These are phyloP conservation scores for Petrolisthes manimaculis DNA, from an alignment of 2,888 invertebrate species.

Conservation along the genomic window DNA sequence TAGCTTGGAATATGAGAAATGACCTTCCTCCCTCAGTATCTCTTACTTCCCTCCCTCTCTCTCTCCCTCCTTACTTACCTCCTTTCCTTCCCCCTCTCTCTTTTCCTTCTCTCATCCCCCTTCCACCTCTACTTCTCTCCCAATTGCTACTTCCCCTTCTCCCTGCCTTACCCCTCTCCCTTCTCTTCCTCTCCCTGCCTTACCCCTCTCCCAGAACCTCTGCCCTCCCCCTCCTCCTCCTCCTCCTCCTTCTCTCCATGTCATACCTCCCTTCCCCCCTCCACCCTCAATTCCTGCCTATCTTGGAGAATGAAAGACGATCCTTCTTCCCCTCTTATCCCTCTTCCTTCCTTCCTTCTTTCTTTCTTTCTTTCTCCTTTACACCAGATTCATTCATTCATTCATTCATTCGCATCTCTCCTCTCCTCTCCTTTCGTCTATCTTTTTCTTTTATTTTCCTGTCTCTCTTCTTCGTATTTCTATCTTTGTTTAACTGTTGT, in stretches of 20 bases:
- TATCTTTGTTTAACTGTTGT: not conserved
- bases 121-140: not conserved
- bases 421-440: not conserved
- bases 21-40: not conserved
- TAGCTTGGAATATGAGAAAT: not conserved
- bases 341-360: not conserved
- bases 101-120: not conserved
- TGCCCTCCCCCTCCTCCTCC: not conserved
- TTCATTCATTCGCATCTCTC: not conserved
- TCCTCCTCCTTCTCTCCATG: not conserved
- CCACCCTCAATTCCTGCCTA: not conserved
- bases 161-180: not conserved
- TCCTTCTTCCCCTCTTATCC: not conserved
- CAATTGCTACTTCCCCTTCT: not conserved
- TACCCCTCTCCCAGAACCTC: not conserved
- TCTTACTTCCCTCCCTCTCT: not conserved
- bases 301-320: not conserved
- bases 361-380: not conserved
- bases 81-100: not conserved
- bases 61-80: not conserved
- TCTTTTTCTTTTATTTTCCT: not conserved
- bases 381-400: not conserved
- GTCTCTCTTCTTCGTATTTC: not conserved
- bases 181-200: not conserved
- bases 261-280: not conserved